Evolutionary conservation across 2,888 invertebrate species (phyloP).

Genomic region (Pardosa pseudoannulata): DNA sequence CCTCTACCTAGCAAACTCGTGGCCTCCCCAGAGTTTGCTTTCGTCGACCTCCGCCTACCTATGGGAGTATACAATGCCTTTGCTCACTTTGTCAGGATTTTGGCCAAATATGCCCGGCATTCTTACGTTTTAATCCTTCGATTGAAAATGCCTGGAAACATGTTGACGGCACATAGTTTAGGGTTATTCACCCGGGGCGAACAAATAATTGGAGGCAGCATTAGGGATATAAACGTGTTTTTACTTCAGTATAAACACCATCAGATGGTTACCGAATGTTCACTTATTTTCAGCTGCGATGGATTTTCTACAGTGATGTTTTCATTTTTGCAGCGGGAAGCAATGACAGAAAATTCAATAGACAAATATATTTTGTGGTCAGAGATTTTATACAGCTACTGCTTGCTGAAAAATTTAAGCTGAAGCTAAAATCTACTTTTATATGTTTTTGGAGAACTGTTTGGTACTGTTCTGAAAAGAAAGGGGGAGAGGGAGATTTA

Average conservation of each 20-base stretch:
- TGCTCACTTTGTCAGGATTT: slow-evolving; percentile 63
- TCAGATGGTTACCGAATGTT: background rate
- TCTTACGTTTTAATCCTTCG: slow-evolving; percentile 41
- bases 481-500: too few species aligned
- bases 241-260: background rate
- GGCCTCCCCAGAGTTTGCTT: slow-evolving; percentile 34
- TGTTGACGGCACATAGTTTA: slow-evolving; percentile 40
- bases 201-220: slow-evolving; percentile 37
- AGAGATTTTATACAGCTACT: too few species aligned
- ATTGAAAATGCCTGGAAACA: slow-evolving; percentile 41
- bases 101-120: slow-evolving; percentile 42
- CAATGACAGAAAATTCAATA: background rate
- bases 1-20: slow-evolving; percentile 27
- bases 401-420: too few species aligned
- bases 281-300: background rate
- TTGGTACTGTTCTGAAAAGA: too few species aligned
- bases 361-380: too few species aligned
- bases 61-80: slow-evolving; percentile 1
- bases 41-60: background rate
- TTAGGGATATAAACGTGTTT: slow-evolving; percentile 7
- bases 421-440: too few species aligned
- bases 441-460: too few species aligned
- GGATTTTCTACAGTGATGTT: slow-evolving; percentile 8
- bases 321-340: background rate
- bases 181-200: slow-evolving; percentile 44